A percentile compares a stretch with the other conserved stretches of the same genome.
Evolutionary conservation across 2,113 vertebrate species (phyloP).

Genomic region (Gobio gobio): DNA sequence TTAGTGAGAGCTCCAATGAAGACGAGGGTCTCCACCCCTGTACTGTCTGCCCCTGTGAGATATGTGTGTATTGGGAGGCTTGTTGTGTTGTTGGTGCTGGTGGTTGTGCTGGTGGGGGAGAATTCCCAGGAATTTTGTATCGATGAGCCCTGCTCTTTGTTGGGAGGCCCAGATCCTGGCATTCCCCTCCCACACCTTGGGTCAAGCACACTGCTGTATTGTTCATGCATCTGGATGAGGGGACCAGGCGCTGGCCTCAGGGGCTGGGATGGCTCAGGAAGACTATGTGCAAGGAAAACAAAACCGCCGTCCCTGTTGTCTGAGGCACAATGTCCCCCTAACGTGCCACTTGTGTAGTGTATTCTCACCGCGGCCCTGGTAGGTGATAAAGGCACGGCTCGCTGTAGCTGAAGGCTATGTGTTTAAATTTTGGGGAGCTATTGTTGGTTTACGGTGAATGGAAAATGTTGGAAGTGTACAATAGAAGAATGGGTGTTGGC

Average conservation of each 20-base stretch:
- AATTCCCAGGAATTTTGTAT: conserved; percentile 60
- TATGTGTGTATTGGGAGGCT: conserved; percentile 74
- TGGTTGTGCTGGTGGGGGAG: conserved; percentile 71
- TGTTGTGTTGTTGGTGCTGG: conserved; percentile 37
- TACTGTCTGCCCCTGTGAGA: conserved; percentile 62
- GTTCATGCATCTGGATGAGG: conserved; percentile 73
- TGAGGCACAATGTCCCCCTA: conserved; percentile 55
- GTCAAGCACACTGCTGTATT: conserved; percentile 80
- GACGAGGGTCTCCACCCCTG: conserved; percentile 61
- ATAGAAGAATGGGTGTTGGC: conserved; percentile 23
- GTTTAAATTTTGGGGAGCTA: conserved; percentile 31
- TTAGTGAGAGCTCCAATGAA: conserved; percentile 44
- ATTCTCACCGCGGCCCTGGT: neutral
- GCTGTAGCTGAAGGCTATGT: conserved; percentile 8
- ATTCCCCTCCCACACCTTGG: conserved; percentile 81
- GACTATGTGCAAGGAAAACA: conserved; percentile 68
- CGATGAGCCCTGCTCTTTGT: conserved; percentile 72
- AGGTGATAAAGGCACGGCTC: conserved; percentile 3
- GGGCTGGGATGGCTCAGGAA: conserved; percentile 66
- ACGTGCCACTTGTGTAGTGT: conserved; percentile 14
- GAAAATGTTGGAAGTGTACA: conserved; percentile 21
- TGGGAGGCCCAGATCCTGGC: conserved; percentile 70
- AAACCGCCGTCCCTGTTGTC: conserved; percentile 65
- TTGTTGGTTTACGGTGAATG: conserved; percentile 7
- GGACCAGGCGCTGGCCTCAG: conserved; percentile 63